A percentile compares a stretch with the other conserved stretches of the same genome.
Evolutionary conservation across 2,888 invertebrate species (phyloP).

Genomic region (Tetragnatha montana): DNA sequence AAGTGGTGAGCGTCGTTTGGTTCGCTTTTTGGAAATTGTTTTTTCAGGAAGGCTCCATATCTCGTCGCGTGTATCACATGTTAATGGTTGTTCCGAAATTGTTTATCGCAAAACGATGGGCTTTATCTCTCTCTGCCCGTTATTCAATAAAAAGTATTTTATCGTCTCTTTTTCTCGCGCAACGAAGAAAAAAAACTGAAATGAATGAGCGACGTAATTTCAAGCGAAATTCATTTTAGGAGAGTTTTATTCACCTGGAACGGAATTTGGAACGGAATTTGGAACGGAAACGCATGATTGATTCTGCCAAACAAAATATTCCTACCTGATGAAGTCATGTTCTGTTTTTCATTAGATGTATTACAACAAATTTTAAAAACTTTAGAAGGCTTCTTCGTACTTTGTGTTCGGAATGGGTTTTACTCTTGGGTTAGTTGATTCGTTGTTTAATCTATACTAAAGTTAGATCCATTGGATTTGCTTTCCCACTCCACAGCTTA

Average conservation of each 20-base stretch:
- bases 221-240: not conserved
- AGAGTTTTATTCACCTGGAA: not conserved
- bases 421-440: no score
- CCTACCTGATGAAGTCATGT: no score
- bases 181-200: not conserved
- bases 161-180: not conserved
- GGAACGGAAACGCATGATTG: no score
- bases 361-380: no score
- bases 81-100: conserved; percentile 5
- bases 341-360: no score
- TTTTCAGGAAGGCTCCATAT: not conserved
- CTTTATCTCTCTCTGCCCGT: not conserved
- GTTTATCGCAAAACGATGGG: not conserved
- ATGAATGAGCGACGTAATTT: not conserved
- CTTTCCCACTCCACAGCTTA: no score
- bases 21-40: not conserved
- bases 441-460: no score
- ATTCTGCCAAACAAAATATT: no score
- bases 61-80: conserved; percentile 2
- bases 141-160: not conserved
- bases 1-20: not conserved
- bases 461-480: no score
- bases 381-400: no score
- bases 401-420: no score
- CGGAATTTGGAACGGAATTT: no score